phyloP scores from a whole-genome alignment of 2,888 invertebrate species.

The Merodon equestris region DNA sequence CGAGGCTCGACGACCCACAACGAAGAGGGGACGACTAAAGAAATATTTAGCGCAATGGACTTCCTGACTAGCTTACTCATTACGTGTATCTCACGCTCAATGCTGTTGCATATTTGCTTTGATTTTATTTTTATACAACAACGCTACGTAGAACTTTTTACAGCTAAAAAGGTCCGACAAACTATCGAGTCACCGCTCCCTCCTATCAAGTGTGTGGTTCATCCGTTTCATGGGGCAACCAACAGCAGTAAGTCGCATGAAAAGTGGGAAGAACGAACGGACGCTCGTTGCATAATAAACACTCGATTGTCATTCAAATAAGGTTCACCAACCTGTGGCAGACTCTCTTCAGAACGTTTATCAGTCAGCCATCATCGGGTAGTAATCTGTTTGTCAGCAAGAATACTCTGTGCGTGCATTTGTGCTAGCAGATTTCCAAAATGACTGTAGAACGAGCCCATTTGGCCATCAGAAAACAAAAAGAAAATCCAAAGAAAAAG shows the following conservation, averaged over 20 bases:
- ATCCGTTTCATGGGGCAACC: conserved; percentile 48
- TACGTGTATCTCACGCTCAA: conserved; percentile 59
- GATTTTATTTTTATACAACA: conserved; percentile 60
- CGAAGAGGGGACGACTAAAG: background rate
- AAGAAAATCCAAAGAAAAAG: conserved; percentile 1
- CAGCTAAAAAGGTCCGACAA: conserved; percentile 48
- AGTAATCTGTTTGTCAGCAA: conserved; percentile 2
- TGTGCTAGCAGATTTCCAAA: conserved; percentile 39
- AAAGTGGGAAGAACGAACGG: conserved; percentile 57
- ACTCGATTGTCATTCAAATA: conserved; percentile 71
- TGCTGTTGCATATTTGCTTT: conserved; percentile 45
- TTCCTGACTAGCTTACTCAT: conserved; percentile 68
- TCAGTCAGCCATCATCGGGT: conserved; percentile 36
- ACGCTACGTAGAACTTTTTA: conserved; percentile 25
- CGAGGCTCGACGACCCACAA: no score
- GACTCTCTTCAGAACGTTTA: conserved; percentile 61
- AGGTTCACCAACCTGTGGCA: conserved; percentile 68
- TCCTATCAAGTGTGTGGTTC: conserved; percentile 24
- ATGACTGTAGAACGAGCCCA: conserved; percentile 13
- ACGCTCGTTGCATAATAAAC: conserved; percentile 77
- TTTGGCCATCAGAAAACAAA: background rate
- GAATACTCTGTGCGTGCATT: conserved; percentile 17
- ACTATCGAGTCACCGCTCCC: conserved; percentile 11
- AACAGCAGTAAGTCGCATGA: conserved; percentile 50
- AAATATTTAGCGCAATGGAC: conserved; percentile 67